phyloP scores from a whole-genome alignment of 2,888 invertebrate genomes.

The Pseudoips prasinana region DNA sequence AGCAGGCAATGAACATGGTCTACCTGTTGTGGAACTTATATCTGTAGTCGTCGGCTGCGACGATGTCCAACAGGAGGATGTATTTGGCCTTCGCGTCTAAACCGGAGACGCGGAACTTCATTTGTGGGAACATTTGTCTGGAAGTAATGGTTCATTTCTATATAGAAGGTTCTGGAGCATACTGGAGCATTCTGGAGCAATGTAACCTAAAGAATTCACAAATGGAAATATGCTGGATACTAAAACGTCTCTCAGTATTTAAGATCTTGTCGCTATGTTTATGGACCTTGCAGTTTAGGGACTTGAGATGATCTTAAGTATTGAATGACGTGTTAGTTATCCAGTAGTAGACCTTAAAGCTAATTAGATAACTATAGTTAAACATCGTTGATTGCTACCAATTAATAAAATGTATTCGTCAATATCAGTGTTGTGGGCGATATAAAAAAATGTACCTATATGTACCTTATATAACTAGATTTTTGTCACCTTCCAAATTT shows the following conservation, averaged over 20 bases:
- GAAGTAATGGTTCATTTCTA: constrained; percentile 60
- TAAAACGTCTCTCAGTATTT: background rate
- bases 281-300: no score
- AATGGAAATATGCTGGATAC: background rate
- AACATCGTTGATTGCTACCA: no score
- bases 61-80: constrained; percentile 99
- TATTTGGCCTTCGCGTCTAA: constrained; percentile 99
- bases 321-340: no score
- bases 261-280: no score
- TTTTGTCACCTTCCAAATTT: no score
- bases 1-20: constrained; percentile 56
- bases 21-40: constrained; percentile 98
- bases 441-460: no score
- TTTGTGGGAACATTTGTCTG: constrained; percentile 99
- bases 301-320: no score
- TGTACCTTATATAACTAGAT: no score
- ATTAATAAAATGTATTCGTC: no score
- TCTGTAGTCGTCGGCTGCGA: constrained; percentile 99
- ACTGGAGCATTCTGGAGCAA: constrained; percentile 8
- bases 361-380: no score
- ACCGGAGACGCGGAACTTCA: constrained; percentile 99
- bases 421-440: no score
- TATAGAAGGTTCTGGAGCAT: constrained; percentile 2
- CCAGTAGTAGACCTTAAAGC: no score
- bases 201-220: background rate